Evolutionary conservation across 1,140 invertebrate species (phyloP).

Genomic region (Cardiocondyla obscurior): DNA sequence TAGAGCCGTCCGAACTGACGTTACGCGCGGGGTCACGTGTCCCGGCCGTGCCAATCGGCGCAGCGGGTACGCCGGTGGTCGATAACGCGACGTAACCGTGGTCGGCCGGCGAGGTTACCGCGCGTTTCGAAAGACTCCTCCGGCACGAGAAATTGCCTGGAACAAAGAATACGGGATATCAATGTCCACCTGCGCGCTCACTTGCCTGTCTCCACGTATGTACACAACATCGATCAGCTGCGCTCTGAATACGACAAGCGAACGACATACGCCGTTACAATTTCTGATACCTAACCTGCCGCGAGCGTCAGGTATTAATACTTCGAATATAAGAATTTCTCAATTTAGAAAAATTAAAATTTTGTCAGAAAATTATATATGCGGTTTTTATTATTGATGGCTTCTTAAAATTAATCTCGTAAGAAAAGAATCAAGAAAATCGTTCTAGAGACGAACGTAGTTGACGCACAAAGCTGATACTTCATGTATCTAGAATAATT

Average conservation of each 20-base stretch:
- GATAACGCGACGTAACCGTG: conserved; percentile 68
- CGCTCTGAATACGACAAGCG: neutral
- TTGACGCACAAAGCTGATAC: no score
- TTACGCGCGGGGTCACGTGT: conserved; percentile 64
- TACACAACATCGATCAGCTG: neutral
- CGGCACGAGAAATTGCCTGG: conserved; percentile 18
- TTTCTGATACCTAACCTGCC: no score
- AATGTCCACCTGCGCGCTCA: neutral
- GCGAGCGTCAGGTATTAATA: no score
- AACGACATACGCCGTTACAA: neutral
- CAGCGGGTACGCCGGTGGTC: conserved; percentile 49
- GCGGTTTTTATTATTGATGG: no score
- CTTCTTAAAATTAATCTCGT: no score
- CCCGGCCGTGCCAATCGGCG: conserved; percentile 54
- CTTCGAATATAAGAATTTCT: no score
- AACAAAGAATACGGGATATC: conserved; percentile 35
- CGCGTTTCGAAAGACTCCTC: conserved; percentile 52
- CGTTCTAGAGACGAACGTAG: no score
- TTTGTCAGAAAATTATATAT: no score
- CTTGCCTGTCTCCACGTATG: neutral
- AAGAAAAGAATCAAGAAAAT: no score
- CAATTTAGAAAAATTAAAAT: no score
- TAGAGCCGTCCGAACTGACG: conserved; percentile 59
- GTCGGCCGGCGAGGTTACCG: conserved; percentile 9
- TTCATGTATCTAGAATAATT: no score